Base-by-base conservation (phyloP, 2,888 invertebrate species). In the Fragum sueziense region DNA sequence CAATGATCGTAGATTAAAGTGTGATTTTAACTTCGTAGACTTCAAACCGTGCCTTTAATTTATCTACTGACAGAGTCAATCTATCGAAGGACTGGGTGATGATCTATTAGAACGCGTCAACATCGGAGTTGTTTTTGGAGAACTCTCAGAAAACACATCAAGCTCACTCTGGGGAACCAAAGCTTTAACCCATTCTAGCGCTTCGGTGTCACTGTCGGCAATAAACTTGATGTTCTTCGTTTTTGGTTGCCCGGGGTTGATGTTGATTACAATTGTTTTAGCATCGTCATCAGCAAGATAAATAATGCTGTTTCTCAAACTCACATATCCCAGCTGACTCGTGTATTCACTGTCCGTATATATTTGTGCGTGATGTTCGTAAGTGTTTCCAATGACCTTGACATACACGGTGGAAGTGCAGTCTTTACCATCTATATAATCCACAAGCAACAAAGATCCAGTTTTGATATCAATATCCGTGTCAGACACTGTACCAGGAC, bases 301-400 rank as follows among this genome's bases (percentile, higher is more conserved):
- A 4, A 70, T 37, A 3, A 9, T 27, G n/a, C 70, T 34, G 22
- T 70, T 70, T 37, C 70, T n/a, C 17, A 70, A 25, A 25, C 70
- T 70, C 34, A 70, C 37, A n/a, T 57, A 57, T 3, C 57, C 54
- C 11, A 57, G 52, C n/a, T 22, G 70, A 17, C 34, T 27, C 2
- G 17, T 27, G 37, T 22, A 70, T 6, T 57, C 37, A 2, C 22
- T 2, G 31, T 70, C 70, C 0, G 70, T 57, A 33, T 70, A 70
- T 1, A 70, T 25, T 25, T 70, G 70, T 9, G 70, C 70, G 25
- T 70, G 70, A 22, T 70, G 70, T 25, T 70, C 70, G 25, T 70
- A 70, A 20, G 14, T 37, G 34, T 70, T 70, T 2, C 70, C 70
- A 34, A 57, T 31, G 2, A 70, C 34, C n/a, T 57, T 70, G 29